Evolutionary conservation across 2,888 invertebrate species (phyloP), one percentile per base, ranked within the genome.

Genomic region (Meteorus colon): DNA sequence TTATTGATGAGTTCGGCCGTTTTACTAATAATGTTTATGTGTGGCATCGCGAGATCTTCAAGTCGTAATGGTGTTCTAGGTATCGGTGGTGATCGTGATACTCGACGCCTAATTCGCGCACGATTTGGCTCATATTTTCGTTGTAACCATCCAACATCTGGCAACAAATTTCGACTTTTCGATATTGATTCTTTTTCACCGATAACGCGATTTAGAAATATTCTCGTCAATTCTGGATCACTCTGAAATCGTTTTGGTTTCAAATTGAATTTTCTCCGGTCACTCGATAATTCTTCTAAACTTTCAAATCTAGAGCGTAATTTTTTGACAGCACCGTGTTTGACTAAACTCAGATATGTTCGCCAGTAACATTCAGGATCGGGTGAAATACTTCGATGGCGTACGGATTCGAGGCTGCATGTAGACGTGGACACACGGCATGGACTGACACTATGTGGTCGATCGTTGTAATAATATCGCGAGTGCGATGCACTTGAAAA

Each of bases 21-120:
- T 90, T 96, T 96, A 82, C 96, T 96, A 83, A 96, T 97, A n/a
- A 96, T 94, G 84, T 96, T 96, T 81, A 96, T 96, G 84, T 95
- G 96, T 0, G 96, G 96, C 96, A 96, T 96, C 80, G 93, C 93
- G 16, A 96, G 92, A 85, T 96, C 94, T 74, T 93, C 93, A 0
- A 92, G 91, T 48, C 93, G 91, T 45, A 95, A 90, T 0, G 93
- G 93, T 48, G 92, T 90, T 55, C 92, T 91, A 10, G 93, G 93
- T 69, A 95, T 93, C 16, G 89, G 87, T 0, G 95, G 95, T 0
- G 94, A 93, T 27, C 78, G 66, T n/a, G 91, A 90, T 0, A 91
- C 90, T 24, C 91, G 86, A 79, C 91, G 86, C 3, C 92, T 89
- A 29, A 91, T 90, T 55, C 93, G 87, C 0, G 92, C 91, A 41